These are phyloP conservation scores for Melanotaenia boesemani DNA, from an alignment of 2,797 vertebrate species.

Conservation along the genomic window DNA sequence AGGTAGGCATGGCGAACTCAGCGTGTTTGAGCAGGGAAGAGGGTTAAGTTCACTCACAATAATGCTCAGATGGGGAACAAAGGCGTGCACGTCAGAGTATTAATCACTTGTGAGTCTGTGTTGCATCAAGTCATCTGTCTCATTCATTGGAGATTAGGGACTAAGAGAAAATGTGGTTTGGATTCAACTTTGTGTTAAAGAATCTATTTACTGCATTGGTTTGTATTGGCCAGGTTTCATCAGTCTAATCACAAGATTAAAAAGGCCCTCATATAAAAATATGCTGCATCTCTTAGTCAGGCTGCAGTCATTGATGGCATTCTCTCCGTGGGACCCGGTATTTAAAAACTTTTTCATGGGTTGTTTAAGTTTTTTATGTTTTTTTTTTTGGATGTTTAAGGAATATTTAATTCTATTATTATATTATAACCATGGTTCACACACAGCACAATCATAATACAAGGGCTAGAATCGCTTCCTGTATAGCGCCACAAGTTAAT, in stretches of 20 bases:
- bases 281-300: constrained; percentile 22
- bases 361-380: too few relatives aligned
- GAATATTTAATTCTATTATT: too few relatives aligned
- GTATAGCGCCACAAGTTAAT: too few relatives aligned
- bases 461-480: too few relatives aligned
- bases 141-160: constrained; percentile 53
- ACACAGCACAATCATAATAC: too few relatives aligned
- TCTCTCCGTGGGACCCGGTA: background rate
- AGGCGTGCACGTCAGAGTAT: constrained; percentile 52
- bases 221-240: constrained; percentile 31
- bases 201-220: constrained; percentile 17
- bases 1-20: constrained; percentile 40
- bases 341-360: too few relatives aligned
- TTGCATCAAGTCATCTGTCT: constrained; percentile 39
- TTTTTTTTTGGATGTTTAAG: too few relatives aligned
- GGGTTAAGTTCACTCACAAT: constrained; percentile 52
- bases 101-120: constrained; percentile 55
- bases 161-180: constrained; percentile 21
- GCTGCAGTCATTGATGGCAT: constrained; percentile 1
- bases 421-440: too few relatives aligned
- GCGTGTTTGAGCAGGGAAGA: constrained; percentile 65
- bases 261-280: constrained; percentile 19
- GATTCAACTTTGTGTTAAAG: constrained; percentile 8
- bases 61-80: constrained; percentile 55
- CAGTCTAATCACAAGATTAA: constrained; percentile 43